Percentiles rank a stretch among this genome's conserved stretches.
phyloP scores from a whole-genome alignment of 2,797 vertebrate genomes.

The Falco naumanni region DNA sequence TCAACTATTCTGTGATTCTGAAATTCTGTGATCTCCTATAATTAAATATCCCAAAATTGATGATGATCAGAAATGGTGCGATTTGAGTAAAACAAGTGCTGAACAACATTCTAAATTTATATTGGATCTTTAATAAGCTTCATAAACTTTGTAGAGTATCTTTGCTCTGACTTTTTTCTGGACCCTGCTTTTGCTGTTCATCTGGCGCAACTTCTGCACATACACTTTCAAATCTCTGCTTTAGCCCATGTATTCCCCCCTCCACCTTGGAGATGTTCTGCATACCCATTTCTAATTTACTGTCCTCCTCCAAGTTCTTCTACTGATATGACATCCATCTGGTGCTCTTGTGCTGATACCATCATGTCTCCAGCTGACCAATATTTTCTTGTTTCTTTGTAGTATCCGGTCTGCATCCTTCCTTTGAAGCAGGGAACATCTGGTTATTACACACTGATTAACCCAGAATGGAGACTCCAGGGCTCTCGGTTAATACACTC shows the following conservation, averaged over 20 bases:
- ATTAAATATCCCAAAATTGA: not conserved
- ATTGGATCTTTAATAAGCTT: not conserved
- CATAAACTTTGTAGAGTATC: not conserved
- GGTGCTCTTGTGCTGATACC: not conserved
- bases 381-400: not conserved
- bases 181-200: not conserved
- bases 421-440: not conserved
- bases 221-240: not conserved
- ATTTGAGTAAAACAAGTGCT: not conserved
- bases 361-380: not conserved
- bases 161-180: not conserved
- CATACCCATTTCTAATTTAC: not conserved
- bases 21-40: not conserved
- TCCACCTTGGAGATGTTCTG: not conserved
- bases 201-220: not conserved
- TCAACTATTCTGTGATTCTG: not conserved
- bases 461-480: not conserved
- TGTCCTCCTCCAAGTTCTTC: not conserved
- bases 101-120: not conserved
- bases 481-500: not conserved
- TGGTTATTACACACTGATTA: not conserved
- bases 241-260: not conserved
- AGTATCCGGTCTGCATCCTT: not conserved
- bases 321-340: not conserved
- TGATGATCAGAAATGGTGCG: not conserved